These are phyloP conservation scores for Pyrrhosoma nymphula DNA, from an alignment of 2,888 invertebrate species.

Conservation along the genomic window DNA sequence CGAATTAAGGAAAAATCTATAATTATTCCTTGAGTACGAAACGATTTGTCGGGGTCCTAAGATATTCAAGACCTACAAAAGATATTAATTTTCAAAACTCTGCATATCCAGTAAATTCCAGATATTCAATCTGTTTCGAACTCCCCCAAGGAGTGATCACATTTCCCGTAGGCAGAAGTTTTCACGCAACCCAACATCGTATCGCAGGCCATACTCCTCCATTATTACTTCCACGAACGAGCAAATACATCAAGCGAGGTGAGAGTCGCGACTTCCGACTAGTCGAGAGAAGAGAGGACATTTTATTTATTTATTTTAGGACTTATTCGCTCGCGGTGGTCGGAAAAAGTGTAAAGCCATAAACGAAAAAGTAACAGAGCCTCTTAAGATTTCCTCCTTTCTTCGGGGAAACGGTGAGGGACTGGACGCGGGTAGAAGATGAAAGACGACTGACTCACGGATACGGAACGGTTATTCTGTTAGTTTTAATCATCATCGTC, in stretches of 20 bases:
- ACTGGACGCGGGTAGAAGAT: background rate
- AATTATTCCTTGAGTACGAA: too few relatives aligned
- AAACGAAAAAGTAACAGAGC: background rate
- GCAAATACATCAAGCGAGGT: background rate
- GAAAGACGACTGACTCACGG: background rate
- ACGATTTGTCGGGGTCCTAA: too few relatives aligned
- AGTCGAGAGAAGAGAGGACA: too few relatives aligned
- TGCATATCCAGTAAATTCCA: too few relatives aligned
- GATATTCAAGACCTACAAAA: too few relatives aligned
- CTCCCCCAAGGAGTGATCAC: too few relatives aligned
- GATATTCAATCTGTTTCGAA: too few relatives aligned
- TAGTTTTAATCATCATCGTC: too few relatives aligned
- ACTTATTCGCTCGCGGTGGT: background rate
- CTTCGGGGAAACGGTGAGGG: background rate
- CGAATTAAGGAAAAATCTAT: too few relatives aligned
- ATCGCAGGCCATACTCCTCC: background rate
- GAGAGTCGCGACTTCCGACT: background rate
- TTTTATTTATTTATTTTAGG: too few relatives aligned
- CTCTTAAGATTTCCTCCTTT: slow-evolving; percentile 13
- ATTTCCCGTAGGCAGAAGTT: background rate
- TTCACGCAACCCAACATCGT: background rate
- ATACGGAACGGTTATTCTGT: background rate
- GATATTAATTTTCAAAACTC: too few relatives aligned
- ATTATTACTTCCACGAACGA: background rate
- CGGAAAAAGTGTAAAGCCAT: background rate